These are phyloP conservation scores for Patella ulyssiponensis DNA, from an alignment of 2,888 invertebrate species.

Conservation along the genomic window DNA sequence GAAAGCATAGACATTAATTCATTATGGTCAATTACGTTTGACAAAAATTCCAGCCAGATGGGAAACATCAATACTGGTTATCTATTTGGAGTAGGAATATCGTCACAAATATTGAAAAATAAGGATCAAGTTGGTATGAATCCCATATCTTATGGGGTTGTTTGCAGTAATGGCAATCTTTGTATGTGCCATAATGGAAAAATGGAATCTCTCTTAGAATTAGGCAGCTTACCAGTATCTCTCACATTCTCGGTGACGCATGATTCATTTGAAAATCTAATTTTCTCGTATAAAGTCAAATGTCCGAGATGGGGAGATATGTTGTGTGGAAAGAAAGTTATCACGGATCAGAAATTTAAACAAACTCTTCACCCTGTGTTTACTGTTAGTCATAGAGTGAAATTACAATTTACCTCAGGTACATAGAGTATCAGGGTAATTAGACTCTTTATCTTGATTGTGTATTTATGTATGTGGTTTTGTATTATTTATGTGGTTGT, in stretches of 20 bases:
- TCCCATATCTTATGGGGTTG: constrained; percentile 57
- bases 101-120: constrained; percentile 52
- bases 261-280: constrained; percentile 51
- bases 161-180: constrained; percentile 59
- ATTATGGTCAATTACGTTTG: constrained; percentile 65
- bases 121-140: constrained; percentile 67
- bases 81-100: constrained; percentile 67
- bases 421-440: neutral
- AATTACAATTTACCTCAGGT: constrained; percentile 60
- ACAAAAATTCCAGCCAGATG: constrained; percentile 61
- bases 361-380: constrained; percentile 61
- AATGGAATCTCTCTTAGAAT: constrained; percentile 55
- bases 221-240: constrained; percentile 61
- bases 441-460: neutral
- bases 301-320: constrained; percentile 56
- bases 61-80: constrained; percentile 62
- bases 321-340: constrained; percentile 56
- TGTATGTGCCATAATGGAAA: constrained; percentile 56
- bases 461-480: neutral
- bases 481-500: neutral
- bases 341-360: constrained; percentile 47
- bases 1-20: constrained; percentile 52
- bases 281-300: constrained; percentile 60
- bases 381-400: constrained; percentile 67
- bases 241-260: constrained; percentile 57